Evolutionary conservation across 2,888 invertebrate genomes (phyloP).

Genomic region (Polylopha cassiicola): DNA sequence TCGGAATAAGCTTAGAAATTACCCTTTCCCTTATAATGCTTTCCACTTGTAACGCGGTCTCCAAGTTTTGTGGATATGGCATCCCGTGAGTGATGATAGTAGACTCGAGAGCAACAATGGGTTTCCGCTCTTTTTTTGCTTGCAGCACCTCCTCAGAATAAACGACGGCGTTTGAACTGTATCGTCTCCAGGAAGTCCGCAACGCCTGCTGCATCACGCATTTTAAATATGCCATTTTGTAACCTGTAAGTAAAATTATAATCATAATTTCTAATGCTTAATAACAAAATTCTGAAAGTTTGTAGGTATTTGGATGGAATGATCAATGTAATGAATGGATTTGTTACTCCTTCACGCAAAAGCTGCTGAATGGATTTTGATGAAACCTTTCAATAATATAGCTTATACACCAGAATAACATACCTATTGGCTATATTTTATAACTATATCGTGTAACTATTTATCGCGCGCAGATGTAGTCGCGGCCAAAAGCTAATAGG

Average conservation of each 20-base stretch:
- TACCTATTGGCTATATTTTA: too few relatives aligned
- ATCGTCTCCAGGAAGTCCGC: background rate
- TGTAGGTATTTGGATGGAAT: too few relatives aligned
- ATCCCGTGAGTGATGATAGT: conserved; percentile 99
- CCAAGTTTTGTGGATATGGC: conserved; percentile 94
- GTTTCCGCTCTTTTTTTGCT: conserved; percentile 79
- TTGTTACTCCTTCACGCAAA: background rate
- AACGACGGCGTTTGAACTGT: conserved; percentile 35
- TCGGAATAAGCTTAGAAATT: conserved; percentile 37
- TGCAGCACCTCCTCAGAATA: conserved; percentile 79
- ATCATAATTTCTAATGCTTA: too few relatives aligned
- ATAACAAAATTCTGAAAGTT: conserved; percentile 1
- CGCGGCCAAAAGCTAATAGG: too few relatives aligned
- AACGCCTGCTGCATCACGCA: background rate
- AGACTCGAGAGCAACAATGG: conserved; percentile 96
- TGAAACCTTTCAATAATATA: background rate
- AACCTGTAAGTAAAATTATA: too few relatives aligned
- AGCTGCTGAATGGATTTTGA: background rate
- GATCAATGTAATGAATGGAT: too few relatives aligned
- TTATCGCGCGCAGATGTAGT: too few relatives aligned
- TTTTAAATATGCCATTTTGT: conserved; percentile 13
- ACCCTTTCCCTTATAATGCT: conserved; percentile 83
- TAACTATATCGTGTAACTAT: too few relatives aligned
- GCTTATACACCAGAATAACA: too few relatives aligned
- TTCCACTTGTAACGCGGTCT: conserved; percentile 90